Percentiles rank a stretch among this genome's conserved stretches.
Evolutionary conservation across 2,888 invertebrate species (phyloP).

Genomic region (Imbricaverruca yamaguchii): DNA sequence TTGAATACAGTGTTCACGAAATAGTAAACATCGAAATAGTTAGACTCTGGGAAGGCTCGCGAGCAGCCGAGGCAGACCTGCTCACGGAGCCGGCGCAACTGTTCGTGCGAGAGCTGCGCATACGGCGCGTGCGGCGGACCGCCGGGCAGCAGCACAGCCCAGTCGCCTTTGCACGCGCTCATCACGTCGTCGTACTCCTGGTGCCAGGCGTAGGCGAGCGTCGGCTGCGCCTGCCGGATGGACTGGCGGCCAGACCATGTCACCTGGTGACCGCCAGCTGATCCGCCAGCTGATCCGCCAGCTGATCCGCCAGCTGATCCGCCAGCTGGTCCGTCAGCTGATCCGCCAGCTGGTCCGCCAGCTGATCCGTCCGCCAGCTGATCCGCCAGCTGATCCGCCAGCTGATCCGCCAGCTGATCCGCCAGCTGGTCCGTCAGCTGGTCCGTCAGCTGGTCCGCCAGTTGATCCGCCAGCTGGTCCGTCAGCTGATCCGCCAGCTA

Average conservation of each 20-base stretch:
- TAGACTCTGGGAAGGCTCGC: constrained; percentile 1
- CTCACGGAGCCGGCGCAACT: neutral
- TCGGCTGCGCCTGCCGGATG: neutral
- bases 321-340: too few relatives aligned
- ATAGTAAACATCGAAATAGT: constrained; percentile 10
- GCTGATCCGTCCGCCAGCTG: too few relatives aligned
- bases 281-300: too few relatives aligned
- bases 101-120: neutral
- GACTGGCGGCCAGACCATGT: neutral
- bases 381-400: too few relatives aligned
- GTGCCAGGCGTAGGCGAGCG: constrained; percentile 2
- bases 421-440: too few relatives aligned
- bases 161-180: neutral
- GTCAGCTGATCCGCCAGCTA: too few relatives aligned
- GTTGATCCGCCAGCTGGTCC: too few relatives aligned
- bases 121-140: neutral
- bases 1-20: neutral
- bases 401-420: too few relatives aligned
- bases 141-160: neutral
- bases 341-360: too few relatives aligned
- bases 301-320: too few relatives aligned
- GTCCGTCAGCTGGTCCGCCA: too few relatives aligned
- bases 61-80: constrained; percentile 2
- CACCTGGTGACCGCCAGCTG: too few relatives aligned
- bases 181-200: neutral